These are phyloP conservation scores for Todiramphus saurophagus DNA, from an alignment of 2,113 vertebrate species.

Conservation along the genomic window DNA sequence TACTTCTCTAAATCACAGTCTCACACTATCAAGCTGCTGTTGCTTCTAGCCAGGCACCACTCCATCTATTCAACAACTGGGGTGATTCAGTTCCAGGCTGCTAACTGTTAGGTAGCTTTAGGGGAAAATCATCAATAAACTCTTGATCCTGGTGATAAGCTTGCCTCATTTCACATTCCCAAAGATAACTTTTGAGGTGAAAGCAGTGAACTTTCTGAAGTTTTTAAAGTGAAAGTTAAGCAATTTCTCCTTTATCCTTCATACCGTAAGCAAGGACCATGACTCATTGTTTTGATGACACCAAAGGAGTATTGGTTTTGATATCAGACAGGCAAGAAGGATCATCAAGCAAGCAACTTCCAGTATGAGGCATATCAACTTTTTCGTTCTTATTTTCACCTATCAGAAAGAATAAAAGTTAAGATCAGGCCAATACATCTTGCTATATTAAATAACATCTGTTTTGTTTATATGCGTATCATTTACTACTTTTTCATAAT, in stretches of 20 bases:
- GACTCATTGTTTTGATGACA: not conserved
- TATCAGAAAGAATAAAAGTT: not conserved
- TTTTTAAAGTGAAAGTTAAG: not conserved
- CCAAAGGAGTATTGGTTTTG: not conserved
- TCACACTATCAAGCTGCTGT: not conserved
- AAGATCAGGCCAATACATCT: not conserved
- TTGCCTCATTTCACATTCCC: not conserved
- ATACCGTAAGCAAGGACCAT: not conserved
- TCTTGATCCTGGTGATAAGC: not conserved
- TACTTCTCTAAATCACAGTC: constrained; percentile 36
- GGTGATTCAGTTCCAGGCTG: not conserved
- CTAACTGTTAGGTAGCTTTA: not conserved
- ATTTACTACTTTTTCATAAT: not conserved
- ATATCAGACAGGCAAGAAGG: not conserved
- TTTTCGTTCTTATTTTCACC: not conserved
- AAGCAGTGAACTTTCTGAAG: not conserved
- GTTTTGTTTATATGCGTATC: not conserved
- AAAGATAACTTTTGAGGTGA: not conserved
- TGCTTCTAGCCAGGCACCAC: not conserved
- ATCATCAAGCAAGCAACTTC: not conserved
- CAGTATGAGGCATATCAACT: rapidly evolving
- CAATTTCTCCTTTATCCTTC: not conserved
- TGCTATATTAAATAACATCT: not conserved
- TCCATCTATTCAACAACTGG: constrained; percentile 2
- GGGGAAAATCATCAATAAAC: not conserved